Evolutionary conservation across 2,113 vertebrate genomes (phyloP).

Genomic region (Pangasianodon gigas): DNA sequence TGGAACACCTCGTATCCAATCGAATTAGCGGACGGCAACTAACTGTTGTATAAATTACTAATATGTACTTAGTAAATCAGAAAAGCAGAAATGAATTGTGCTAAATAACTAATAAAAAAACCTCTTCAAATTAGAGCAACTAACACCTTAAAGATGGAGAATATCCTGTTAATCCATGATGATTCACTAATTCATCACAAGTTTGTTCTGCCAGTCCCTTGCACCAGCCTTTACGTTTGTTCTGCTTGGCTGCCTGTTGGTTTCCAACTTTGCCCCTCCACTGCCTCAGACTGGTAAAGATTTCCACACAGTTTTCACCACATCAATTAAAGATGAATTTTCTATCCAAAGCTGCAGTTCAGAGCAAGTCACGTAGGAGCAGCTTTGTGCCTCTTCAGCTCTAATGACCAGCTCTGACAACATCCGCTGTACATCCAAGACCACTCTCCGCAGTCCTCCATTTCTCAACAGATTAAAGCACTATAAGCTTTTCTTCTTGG

Average conservation of each 20-base stretch:
- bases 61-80: neutral
- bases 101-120: neutral
- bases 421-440: conserved; percentile 8
- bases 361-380: conserved; percentile 57
- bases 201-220: neutral
- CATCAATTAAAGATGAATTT: conserved; percentile 65
- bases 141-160: neutral
- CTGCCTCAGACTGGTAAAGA: conserved; percentile 40
- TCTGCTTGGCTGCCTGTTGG: conserved; percentile 44
- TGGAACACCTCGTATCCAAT: neutral
- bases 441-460: conserved; percentile 28
- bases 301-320: conserved; percentile 54
- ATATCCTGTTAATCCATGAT: neutral
- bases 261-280: conserved; percentile 37
- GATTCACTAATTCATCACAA: neutral
- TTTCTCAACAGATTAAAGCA: conserved; percentile 30
- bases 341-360: conserved; percentile 62
- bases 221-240: neutral
- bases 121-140: neutral
- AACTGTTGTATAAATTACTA: neutral
- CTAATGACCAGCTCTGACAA: conserved; percentile 60
- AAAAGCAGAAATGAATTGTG: neutral
- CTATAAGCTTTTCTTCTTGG: conserved; percentile 26
- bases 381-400: conserved; percentile 43
- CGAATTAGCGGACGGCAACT: neutral